Percentiles rank a stretch among this genome's conserved stretches.
Conservation (phyloP, 2,113 vertebrate genomes). For the Cacatua alba region DNA sequence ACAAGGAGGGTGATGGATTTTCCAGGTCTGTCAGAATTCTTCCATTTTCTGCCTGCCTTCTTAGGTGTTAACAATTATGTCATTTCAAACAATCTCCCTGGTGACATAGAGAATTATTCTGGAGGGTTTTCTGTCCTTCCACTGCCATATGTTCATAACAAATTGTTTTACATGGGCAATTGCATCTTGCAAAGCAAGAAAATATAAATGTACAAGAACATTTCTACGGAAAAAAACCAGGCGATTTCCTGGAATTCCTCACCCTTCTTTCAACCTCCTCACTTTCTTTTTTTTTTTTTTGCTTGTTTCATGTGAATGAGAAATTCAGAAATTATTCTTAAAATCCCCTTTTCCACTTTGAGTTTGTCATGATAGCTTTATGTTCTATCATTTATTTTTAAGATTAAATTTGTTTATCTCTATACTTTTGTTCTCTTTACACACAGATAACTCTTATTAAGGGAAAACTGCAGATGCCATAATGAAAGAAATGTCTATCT, state of each 20-base stretch:
- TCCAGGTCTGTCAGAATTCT: neutral
- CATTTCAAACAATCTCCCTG: neutral
- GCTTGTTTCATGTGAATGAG: neutral
- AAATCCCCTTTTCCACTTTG: neutral
- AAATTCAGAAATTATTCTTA: neutral
- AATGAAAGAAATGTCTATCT: neutral
- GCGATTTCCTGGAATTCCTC: neutral
- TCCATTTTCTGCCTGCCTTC: neutral
- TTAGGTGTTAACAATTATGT: neutral
- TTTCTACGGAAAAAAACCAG: neutral
- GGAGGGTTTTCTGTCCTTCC: neutral
- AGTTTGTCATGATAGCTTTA: neutral
- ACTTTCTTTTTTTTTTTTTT: neutral
- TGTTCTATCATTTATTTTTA: neutral
- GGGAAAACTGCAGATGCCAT: neutral
- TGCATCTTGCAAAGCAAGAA: slow-evolving; percentile 14
- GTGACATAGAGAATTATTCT: neutral
- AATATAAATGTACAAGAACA: neutral
- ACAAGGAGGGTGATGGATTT: neutral
- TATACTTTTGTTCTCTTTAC: neutral
- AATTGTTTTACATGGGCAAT: slow-evolving; percentile 47
- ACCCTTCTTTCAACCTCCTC: accelerated
- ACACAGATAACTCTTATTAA: neutral
- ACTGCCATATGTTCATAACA: slow-evolving; percentile 32
- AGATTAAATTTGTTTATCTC: neutral